A percentile compares a stretch with the other conserved stretches of the same genome.
Evolutionary conservation across 2,113 vertebrate species (phyloP).

Genomic region (Pyxicephalus adspersus): DNA sequence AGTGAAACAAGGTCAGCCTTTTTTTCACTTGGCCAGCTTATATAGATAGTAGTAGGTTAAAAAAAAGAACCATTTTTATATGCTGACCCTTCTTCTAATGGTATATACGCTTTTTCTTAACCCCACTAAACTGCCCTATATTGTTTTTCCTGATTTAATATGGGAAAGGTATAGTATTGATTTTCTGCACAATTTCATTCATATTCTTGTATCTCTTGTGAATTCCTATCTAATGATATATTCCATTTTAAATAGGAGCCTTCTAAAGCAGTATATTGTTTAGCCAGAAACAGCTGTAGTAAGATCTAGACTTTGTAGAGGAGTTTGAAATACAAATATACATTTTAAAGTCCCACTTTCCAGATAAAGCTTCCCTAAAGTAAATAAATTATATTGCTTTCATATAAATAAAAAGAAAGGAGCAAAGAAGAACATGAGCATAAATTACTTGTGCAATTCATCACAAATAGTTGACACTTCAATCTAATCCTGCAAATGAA

Average conservation of each 20-base stretch:
- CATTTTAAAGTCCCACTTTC: slow-evolving; percentile 65
- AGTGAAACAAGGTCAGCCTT: too few relatives aligned
- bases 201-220: slow-evolving; percentile 1
- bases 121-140: not conserved
- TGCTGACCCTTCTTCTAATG: not conserved
- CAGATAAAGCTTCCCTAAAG: slow-evolving; percentile 67
- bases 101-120: not conserved
- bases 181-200: not conserved
- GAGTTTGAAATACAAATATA: slow-evolving; percentile 65
- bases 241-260: slow-evolving; percentile 26
- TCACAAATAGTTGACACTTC: slow-evolving; percentile 81
- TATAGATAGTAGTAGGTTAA: too few relatives aligned
- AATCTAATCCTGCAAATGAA: slow-evolving; percentile 83
- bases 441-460: slow-evolving; percentile 78
- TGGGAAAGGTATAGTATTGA: slow-evolving; percentile 3
- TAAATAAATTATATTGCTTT: slow-evolving; percentile 75
- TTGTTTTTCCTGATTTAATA: slow-evolving; percentile 2
- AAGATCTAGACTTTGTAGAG: slow-evolving; percentile 41
- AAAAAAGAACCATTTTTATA: too few relatives aligned
- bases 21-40: too few relatives aligned
- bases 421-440: slow-evolving; percentile 77
- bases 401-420: slow-evolving; percentile 77
- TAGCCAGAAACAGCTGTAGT: slow-evolving; percentile 15
- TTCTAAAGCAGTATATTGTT: slow-evolving; percentile 24
- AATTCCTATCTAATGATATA: slow-evolving; percentile 3